Conservation (phyloP, 2,888 invertebrate genomes). For the Bombyx huttoni region DNA sequence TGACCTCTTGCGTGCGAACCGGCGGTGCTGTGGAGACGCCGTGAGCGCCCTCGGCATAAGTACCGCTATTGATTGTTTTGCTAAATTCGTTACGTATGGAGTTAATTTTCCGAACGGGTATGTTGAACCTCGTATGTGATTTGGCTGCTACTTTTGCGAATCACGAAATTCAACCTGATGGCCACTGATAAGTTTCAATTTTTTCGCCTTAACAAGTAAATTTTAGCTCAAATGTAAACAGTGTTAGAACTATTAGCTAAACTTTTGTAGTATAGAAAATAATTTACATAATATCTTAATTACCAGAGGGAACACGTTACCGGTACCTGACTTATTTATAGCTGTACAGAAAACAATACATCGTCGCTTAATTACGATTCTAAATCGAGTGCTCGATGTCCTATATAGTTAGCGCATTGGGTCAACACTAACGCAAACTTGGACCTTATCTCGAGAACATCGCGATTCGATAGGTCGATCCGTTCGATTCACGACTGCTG, state of each 20-base stretch:
- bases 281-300: background rate
- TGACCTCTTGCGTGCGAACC: conserved; percentile 47
- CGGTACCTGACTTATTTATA: conserved; percentile 4
- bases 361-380: conserved; percentile 51
- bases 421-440: conserved; percentile 38
- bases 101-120: conserved; percentile 18
- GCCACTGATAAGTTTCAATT: no score
- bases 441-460: conserved; percentile 25
- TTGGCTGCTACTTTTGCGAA: no score
- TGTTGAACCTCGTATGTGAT: conserved; percentile 6
- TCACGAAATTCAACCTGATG: no score
- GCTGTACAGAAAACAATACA: conserved; percentile 24
- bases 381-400: conserved; percentile 45
- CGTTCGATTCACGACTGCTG: conserved; percentile 31
- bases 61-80: conserved; percentile 63
- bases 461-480: conserved; percentile 32
- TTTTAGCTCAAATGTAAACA: no score
- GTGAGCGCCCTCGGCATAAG: conserved; percentile 52
- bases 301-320: background rate
- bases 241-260: no score
- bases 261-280: background rate
- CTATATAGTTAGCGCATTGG: conserved; percentile 59
- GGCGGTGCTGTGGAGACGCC: conserved; percentile 19
- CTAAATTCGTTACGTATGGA: conserved; percentile 25
- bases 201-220: no score